Evolutionary conservation across 2,113 vertebrate species (phyloP).

Genomic region (Etia nguti): DNA sequence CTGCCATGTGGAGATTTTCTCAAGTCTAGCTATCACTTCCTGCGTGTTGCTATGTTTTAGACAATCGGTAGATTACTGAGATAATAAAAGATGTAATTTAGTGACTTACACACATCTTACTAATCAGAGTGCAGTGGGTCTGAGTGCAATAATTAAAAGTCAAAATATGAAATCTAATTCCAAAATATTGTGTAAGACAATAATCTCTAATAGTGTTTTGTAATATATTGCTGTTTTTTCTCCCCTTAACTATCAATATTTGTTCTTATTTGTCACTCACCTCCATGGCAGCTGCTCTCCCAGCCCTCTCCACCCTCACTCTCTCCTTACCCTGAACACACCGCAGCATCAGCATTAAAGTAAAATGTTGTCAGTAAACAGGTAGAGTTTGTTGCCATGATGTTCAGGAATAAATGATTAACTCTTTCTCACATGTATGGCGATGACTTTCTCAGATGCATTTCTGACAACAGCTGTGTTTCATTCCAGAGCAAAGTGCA

Average conservation of each 20-base stretch:
- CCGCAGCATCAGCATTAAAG: not conserved
- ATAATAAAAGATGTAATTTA: not conserved
- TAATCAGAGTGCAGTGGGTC: not conserved
- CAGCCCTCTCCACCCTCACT: not conserved
- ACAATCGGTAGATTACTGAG: not conserved
- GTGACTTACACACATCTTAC: not conserved
- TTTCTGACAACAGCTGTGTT: not conserved
- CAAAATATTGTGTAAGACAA: not conserved
- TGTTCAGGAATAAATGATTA: not conserved
- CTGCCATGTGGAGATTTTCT: not conserved
- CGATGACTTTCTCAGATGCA: not conserved
- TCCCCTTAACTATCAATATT: not conserved
- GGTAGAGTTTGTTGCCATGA: not conserved
- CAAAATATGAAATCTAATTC: not conserved
- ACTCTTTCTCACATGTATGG: not conserved
- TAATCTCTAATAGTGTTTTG: not conserved
- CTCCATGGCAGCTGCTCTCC: not conserved
- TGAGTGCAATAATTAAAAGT: not conserved
- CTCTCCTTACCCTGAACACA: not conserved
- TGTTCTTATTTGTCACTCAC: not conserved
- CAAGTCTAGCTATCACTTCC: not conserved
- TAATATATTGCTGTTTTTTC: not conserved
- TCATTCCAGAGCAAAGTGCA: not conserved
- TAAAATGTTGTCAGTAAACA: not conserved
- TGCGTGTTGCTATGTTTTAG: not conserved